Conservation (phyloP, 2,113 vertebrate genomes). For the Uria lomvia region DNA sequence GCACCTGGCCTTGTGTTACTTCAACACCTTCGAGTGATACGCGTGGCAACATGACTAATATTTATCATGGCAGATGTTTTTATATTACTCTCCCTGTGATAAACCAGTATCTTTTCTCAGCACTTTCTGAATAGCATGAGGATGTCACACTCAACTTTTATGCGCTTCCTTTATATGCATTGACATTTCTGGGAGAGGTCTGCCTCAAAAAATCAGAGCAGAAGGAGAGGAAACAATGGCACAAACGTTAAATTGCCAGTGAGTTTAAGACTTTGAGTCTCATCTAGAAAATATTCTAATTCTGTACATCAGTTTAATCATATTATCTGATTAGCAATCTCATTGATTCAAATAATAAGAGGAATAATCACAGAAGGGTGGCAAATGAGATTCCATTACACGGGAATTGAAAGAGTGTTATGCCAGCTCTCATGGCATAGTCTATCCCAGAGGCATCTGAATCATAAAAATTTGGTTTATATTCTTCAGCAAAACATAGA, state of each 20-base stretch:
- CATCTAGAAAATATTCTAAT: not conserved
- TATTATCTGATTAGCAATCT: not conserved
- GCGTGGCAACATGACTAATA: not conserved
- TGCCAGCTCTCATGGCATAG: not conserved
- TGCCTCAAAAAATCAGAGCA: not conserved
- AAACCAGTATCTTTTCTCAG: not conserved
- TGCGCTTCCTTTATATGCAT: not conserved
- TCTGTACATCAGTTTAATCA: not conserved
- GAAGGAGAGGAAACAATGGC: not conserved
- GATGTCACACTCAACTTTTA: not conserved
- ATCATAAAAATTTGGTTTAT: not conserved
- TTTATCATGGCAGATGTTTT: not conserved
- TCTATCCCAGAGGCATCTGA: not conserved
- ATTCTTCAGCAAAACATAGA: not conserved
- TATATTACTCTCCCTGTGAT: not conserved
- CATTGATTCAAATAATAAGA: not conserved
- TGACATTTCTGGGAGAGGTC: not conserved
- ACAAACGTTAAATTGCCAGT: not conserved
- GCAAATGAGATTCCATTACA: not conserved
- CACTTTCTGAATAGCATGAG: not conserved
- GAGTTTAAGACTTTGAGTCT: not conserved
- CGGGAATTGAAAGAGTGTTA: not conserved
- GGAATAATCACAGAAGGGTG: not conserved
- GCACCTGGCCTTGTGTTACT: not conserved
- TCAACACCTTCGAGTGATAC: not conserved